Percentiles rank a stretch among this genome's conserved stretches.
phyloP scores from a whole-genome alignment of 2,888 invertebrate genomes.

The Morinoia aosen region DNA sequence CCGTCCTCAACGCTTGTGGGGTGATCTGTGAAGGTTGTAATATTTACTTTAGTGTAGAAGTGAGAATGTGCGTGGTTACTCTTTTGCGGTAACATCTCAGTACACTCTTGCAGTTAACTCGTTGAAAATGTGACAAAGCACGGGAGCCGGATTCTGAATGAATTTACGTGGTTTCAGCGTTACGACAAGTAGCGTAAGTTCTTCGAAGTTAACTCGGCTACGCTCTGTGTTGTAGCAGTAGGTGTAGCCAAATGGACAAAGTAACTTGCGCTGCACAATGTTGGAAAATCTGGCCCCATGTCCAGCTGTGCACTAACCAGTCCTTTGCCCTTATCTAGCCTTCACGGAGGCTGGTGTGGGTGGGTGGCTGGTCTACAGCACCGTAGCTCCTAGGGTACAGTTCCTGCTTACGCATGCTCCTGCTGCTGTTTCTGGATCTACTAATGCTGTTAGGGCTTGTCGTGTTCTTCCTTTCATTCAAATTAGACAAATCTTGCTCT shows the following conservation, averaged over 20 bases:
- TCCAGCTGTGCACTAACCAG: neutral
- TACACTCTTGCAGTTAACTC: too few species aligned
- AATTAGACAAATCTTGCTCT: neutral
- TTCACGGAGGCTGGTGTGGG: neutral
- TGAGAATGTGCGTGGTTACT: neutral
- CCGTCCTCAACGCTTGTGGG: neutral
- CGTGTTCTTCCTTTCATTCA: neutral
- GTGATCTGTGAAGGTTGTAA: neutral
- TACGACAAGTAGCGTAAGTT: too few species aligned
- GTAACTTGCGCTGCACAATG: neutral
- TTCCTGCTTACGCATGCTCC: neutral
- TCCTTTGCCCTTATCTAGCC: slow-evolving; percentile 13
- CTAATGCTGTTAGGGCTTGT: neutral
- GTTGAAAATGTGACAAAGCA: too few species aligned
- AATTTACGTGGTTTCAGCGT: too few species aligned
- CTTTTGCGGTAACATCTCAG: neutral
- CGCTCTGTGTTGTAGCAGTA: neutral
- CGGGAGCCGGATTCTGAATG: too few species aligned
- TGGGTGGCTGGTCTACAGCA: slow-evolving; percentile 16
- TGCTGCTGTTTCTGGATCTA: neutral
- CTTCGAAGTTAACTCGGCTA: too few species aligned
- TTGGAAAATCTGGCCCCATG: neutral
- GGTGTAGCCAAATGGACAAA: neutral
- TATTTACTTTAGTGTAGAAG: neutral
- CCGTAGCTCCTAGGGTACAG: neutral